Conservation (phyloP, 2,113 vertebrate genomes). For the Marmota flaviventris region DNA sequence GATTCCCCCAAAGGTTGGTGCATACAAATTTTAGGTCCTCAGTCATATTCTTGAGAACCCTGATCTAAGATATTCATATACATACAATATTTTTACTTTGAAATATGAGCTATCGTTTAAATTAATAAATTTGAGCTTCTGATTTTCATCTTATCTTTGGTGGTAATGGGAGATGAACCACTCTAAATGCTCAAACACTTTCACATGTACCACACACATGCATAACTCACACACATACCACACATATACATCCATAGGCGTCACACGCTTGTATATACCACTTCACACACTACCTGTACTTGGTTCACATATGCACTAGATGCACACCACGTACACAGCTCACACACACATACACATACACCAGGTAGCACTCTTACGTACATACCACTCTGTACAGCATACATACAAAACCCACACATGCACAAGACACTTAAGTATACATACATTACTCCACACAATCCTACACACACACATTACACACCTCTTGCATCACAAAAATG, state of each 20-base stretch:
- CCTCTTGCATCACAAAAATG: background rate
- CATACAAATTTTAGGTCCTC: background rate
- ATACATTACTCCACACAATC: background rate
- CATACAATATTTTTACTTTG: background rate
- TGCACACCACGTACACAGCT: background rate
- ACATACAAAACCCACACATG: background rate
- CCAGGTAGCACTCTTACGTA: background rate
- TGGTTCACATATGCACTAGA: background rate
- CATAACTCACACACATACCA: background rate
- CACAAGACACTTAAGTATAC: background rate
- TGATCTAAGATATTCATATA: background rate
- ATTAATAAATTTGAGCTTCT: constrained; percentile 10
- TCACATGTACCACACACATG: background rate
- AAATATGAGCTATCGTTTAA: background rate
- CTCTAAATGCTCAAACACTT: background rate
- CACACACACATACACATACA: background rate
- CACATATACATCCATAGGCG: background rate
- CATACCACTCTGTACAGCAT: background rate
- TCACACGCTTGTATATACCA: background rate
- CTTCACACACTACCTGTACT: background rate
- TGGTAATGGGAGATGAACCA: background rate
- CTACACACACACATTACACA: background rate
- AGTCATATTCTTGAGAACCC: background rate
- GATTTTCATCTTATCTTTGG: constrained; percentile 1
- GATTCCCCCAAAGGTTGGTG: background rate